Evolutionary conservation across 2,113 vertebrate genomes (phyloP).

Genomic region (Hiodon alosoides): DNA sequence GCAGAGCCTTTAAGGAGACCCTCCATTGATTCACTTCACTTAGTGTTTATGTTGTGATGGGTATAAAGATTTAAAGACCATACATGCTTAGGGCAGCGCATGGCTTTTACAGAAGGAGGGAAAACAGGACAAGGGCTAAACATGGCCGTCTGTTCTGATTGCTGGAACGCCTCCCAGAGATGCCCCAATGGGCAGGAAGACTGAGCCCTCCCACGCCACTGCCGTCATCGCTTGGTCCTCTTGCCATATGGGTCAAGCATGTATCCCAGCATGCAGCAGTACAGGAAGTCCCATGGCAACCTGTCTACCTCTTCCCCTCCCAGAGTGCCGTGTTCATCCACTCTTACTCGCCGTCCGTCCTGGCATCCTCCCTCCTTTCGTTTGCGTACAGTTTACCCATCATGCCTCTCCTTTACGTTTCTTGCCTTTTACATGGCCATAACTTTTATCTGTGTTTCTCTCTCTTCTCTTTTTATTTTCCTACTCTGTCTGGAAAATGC

Average conservation of each 20-base stretch:
- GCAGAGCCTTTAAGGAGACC: background rate
- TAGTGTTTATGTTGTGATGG: background rate
- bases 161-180: constrained; percentile 16
- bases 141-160: background rate
- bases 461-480: constrained; percentile 72
- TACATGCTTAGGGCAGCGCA: constrained; percentile 14
- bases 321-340: constrained; percentile 3
- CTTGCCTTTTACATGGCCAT: constrained; percentile 48
- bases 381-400: constrained; percentile 41
- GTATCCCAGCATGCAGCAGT: constrained; percentile 28
- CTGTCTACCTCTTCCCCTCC: background rate
- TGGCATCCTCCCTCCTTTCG: constrained; percentile 25
- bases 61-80: background rate
- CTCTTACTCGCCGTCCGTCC: background rate
- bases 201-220: background rate
- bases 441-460: constrained; percentile 82
- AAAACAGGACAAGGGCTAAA: background rate
- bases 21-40: background rate
- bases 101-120: background rate
- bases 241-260: constrained; percentile 13
- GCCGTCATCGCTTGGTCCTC: constrained; percentile 9
- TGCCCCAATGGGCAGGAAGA: constrained; percentile 3
- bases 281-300: constrained; percentile 5
- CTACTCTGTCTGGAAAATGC: constrained; percentile 76
- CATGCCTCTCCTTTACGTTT: constrained; percentile 53